Conservation (phyloP, 2,113 vertebrate genomes). For the Suncus etruscus region DNA sequence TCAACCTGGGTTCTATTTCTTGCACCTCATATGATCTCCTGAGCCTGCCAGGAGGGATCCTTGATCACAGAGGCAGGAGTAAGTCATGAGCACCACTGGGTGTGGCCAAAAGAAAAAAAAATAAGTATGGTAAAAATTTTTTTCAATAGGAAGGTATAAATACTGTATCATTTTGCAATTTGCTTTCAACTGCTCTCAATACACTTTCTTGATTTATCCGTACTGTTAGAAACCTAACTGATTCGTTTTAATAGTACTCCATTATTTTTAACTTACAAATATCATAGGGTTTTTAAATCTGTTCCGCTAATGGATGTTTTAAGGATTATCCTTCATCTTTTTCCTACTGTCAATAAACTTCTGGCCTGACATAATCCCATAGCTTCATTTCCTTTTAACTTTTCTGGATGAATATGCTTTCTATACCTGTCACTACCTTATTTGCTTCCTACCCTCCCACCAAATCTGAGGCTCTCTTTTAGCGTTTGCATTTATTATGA, state of each 20-base stretch:
- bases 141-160: constrained; percentile 51
- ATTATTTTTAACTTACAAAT: constrained; percentile 44
- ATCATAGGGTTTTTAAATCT: constrained; percentile 39
- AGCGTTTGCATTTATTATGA: constrained; percentile 27
- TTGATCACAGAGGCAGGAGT: no score
- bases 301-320: constrained; percentile 4
- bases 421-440: background rate
- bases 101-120: no score
- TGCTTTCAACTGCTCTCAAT: constrained; percentile 14
- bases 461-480: constrained; percentile 29
- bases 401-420: constrained; percentile 15
- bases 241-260: background rate
- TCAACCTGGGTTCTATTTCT: no score
- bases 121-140: background rate
- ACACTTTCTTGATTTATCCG: constrained; percentile 39
- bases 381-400: background rate
- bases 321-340: background rate
- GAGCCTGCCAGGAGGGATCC: no score
- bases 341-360: background rate
- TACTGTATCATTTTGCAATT: background rate
- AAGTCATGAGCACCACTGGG: no score
- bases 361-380: background rate
- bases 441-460: background rate
- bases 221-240: background rate
- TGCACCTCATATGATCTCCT: no score